Percentiles rank a stretch among this genome's conserved stretches.
These are phyloP conservation scores for Rhegmatorhina hoffmannsi DNA, from an alignment of 2,113 vertebrate genomes.

Conservation along the genomic window DNA sequence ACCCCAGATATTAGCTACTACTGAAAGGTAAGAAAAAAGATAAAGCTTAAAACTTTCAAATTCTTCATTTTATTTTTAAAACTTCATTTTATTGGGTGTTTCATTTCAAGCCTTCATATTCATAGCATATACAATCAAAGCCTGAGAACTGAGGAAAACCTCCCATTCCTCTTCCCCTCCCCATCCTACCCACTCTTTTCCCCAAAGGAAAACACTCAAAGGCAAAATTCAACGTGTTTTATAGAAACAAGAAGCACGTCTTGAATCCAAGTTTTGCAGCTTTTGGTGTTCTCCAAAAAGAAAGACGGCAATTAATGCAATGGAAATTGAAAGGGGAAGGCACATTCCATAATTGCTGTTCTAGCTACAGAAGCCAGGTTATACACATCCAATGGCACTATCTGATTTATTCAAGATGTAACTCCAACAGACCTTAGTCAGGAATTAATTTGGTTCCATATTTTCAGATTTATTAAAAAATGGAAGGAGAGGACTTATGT, in stretches of 20 bases:
- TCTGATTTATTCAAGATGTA: neutral
- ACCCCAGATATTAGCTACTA: constrained; percentile 53
- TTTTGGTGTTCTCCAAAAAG: neutral
- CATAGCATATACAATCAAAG: constrained; percentile 34
- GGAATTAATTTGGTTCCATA: neutral
- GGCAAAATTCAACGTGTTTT: neutral
- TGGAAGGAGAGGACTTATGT: neutral
- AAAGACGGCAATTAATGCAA: neutral
- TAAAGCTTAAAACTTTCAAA: constrained; percentile 42
- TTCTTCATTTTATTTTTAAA: constrained; percentile 56
- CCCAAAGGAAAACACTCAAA: neutral
- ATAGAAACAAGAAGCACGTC: neutral
- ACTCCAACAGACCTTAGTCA: neutral
- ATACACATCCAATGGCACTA: neutral
- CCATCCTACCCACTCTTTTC: neutral
- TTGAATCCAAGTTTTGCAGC: neutral
- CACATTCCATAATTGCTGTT: neutral
- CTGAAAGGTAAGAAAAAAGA: constrained; percentile 9
- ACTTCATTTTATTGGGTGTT: constrained; percentile 56
- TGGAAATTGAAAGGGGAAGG: neutral
- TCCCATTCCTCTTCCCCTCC: constrained; percentile 3
- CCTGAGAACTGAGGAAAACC: neutral
- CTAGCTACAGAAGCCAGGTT: neutral
- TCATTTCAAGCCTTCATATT: constrained; percentile 64
- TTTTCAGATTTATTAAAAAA: neutral